A percentile compares a stretch with the other conserved stretches of the same genome.
Evolutionary conservation across 2,113 vertebrate genomes (phyloP).

Genomic region (Mesitornis unicolor): DNA sequence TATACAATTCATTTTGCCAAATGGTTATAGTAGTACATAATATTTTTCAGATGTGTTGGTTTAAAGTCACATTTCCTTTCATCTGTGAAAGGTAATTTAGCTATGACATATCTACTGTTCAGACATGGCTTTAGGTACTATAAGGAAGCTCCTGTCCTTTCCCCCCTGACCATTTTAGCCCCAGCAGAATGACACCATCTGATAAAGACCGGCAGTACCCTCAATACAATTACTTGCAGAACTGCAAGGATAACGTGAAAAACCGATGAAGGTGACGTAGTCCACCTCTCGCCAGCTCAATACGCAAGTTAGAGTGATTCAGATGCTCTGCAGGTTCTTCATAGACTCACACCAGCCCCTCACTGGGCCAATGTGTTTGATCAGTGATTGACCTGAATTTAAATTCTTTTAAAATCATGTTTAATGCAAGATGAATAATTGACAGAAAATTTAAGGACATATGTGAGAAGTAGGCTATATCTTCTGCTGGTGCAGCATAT

Average conservation of each 20-base stretch:
- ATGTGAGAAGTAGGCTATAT: neutral
- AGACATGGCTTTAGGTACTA: neutral
- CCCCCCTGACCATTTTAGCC: neutral
- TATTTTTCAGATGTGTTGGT: neutral
- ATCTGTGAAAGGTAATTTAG: neutral
- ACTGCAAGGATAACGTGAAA: neutral
- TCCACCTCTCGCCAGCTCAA: neutral
- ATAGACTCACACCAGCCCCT: neutral
- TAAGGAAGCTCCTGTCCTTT: neutral
- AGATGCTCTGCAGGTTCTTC: neutral
- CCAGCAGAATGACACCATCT: neutral
- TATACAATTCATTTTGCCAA: neutral
- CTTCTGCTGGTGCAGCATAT: neutral
- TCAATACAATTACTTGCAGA: neutral
- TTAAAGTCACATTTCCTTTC: neutral
- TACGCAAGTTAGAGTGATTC: neutral
- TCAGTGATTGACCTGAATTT: neutral
- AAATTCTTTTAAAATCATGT: neutral
- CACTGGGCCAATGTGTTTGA: neutral
- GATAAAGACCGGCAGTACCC: neutral
- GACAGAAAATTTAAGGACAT: neutral
- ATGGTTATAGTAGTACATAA: neutral
- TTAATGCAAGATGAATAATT: neutral
- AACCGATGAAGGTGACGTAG: neutral
- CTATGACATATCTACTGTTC: neutral